These are phyloP conservation scores for Nomada fabriciana DNA, from an alignment of 2,888 invertebrate species.

Conservation along the genomic window DNA sequence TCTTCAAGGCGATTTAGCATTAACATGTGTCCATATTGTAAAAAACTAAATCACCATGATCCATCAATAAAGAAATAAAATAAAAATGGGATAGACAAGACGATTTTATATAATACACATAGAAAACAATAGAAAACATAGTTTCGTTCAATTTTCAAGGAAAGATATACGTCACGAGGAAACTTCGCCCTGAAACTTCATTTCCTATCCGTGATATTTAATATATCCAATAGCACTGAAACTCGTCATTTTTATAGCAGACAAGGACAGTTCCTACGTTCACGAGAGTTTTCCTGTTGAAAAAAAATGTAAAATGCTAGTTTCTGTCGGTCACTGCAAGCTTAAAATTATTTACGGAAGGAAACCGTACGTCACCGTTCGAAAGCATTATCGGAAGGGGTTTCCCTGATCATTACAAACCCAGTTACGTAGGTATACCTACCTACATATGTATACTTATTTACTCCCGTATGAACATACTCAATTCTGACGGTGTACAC, in stretches of 20 bases:
- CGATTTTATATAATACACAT: neutral
- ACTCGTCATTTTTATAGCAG: neutral
- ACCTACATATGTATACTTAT: neutral
- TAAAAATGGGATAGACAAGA: too few species aligned
- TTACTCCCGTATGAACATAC: neutral
- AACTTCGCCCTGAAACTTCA: neutral
- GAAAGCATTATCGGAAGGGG: neutral
- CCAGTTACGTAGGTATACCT: neutral
- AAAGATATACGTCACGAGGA: neutral
- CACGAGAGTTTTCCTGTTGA: neutral
- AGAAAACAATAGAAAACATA: neutral
- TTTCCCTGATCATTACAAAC: slow-evolving; percentile 24
- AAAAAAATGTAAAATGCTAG: neutral
- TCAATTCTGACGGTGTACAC: neutral
- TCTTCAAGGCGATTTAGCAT: neutral
- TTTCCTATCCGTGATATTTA: neutral
- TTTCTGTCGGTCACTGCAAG: neutral
- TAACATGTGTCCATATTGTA: neutral
- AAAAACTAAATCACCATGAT: slow-evolving; percentile 5
- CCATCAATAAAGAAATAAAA: neutral
- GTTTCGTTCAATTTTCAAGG: neutral
- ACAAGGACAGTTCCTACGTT: neutral
- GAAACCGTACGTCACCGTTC: slow-evolving; percentile 14
- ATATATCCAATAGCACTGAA: neutral
- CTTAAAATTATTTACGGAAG: slow-evolving; percentile 17